Conservation (phyloP, 2,113 vertebrate genomes). For the Upupa epops region DNA sequence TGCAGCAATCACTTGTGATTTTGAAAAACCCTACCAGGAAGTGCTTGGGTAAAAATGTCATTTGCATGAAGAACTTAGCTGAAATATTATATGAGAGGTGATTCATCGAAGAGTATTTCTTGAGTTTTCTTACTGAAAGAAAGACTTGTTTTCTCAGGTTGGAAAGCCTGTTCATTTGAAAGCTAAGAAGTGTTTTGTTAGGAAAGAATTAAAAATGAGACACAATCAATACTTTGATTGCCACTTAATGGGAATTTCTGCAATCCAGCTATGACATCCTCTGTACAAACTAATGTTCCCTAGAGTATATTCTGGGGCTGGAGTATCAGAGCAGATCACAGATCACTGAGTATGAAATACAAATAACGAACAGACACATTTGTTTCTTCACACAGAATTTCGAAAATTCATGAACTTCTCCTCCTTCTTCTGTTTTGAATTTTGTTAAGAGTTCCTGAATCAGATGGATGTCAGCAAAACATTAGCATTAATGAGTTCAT, state of each 20-base stretch:
- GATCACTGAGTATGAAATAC: not conserved
- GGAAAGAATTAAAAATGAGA: not conserved
- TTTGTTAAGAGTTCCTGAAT: slow-evolving; percentile 64
- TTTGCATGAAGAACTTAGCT: not conserved
- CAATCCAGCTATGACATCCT: not conserved
- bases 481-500: slow-evolving; percentile 78
- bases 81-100: not conserved
- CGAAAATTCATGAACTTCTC: slow-evolving; percentile 58
- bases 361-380: not conserved
- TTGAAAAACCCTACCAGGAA: not conserved
- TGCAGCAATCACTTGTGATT: not conserved
- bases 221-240: not conserved
- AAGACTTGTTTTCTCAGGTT: not conserved
- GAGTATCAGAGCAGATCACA: not conserved
- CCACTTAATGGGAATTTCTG: not conserved
- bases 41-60: not conserved
- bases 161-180: not conserved
- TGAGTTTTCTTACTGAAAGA: not conserved
- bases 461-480: slow-evolving; percentile 76
- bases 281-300: not conserved
- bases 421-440: slow-evolving; percentile 59
- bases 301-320: not conserved
- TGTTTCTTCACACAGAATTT: slow-evolving; percentile 25
- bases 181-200: not conserved
- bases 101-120: not conserved